Evolutionary conservation across 2,797 vertebrate species (phyloP), one percentile per base, ranked within the genome.

Genomic region (Enoplosus armatus): DNA sequence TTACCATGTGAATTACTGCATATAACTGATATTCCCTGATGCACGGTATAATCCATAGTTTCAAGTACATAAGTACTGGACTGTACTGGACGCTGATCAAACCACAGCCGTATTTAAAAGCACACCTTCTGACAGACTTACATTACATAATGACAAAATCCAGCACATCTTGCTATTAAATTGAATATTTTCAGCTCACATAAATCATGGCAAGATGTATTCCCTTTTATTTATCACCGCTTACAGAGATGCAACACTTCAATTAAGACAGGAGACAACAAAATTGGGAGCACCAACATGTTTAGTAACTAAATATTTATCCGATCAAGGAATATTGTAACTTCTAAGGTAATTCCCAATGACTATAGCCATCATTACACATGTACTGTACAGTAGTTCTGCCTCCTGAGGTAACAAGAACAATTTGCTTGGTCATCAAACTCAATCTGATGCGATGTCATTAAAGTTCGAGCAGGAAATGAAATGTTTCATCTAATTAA

Each of bases 391-490:
- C 39, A 58, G 12, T 10, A 26, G 24, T 15, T 37, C 26, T 51
- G 56, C 15, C 2, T 1, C 15, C 10, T 55, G 27, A 27, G 41
- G 26, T 18, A 24, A n/a, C 8, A 51, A 26, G 10, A 50, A 48
- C 2, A 64, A 26, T 55, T 45, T 8, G 22, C 0, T 15, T 33
- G 54, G 29, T 14, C 11, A 35, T 26, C 16, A 20, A 14, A 33
- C 22, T 5, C 2, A 50, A 18, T 55, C 15, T 41, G n/a, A 31
- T 6, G 20, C 1, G 5, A 20, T 53, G 22, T 53, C 39, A 37
- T 54, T 45, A 20, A 48, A 80, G 39, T 48, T 39, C 26, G 18
- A 61, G 9, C 29, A 55, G 55, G 18, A 60, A 45, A 45, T 47
- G 9, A 7, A 53, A 43, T 20, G 2, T 51, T 45, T 45, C 37